A percentile compares a stretch with the other conserved stretches of the same genome.
These are phyloP conservation scores for Hipparchia semele DNA, from an alignment of 2,888 invertebrate species.

Conservation along the genomic window DNA sequence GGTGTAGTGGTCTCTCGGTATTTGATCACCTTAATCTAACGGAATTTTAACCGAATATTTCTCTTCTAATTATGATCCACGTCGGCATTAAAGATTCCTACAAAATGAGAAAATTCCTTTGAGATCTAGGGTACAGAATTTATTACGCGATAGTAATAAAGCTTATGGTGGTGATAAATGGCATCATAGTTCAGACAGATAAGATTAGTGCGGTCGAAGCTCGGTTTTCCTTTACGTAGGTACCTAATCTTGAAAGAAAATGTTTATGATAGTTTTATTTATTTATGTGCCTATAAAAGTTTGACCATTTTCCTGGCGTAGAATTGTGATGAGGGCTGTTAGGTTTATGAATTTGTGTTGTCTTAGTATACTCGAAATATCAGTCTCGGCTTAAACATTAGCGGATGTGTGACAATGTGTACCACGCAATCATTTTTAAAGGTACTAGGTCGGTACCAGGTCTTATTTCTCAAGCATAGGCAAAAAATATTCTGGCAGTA, in stretches of 20 bases:
- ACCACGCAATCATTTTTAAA: too few species aligned
- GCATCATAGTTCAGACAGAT: constrained; percentile 4
- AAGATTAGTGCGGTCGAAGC: background rate
- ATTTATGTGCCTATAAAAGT: background rate
- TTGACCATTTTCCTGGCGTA: too few species aligned
- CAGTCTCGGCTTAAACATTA: too few species aligned
- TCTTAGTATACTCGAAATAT: too few species aligned
- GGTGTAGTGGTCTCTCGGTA: background rate
- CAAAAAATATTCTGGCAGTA: too few species aligned
- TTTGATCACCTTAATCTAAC: background rate
- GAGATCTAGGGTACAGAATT: constrained; percentile 23
- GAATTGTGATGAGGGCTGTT: too few species aligned
- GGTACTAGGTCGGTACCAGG: too few species aligned
- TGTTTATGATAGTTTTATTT: background rate
- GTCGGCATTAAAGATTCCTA: constrained; percentile 33
- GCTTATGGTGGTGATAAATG: constrained; percentile 15
- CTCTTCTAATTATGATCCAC: constrained; percentile 23
- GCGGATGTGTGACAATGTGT: too few species aligned
- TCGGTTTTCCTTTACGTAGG: background rate
- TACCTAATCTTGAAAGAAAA: background rate
- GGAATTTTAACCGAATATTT: constrained; percentile 24
- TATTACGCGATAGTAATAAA: constrained; percentile 30
- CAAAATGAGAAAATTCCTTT: constrained; percentile 38
- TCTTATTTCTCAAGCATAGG: too few species aligned
- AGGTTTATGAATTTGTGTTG: too few species aligned